Base-by-base conservation (phyloP, 2,797 vertebrate genomes). In the Loris lydekkerianus region DNA sequence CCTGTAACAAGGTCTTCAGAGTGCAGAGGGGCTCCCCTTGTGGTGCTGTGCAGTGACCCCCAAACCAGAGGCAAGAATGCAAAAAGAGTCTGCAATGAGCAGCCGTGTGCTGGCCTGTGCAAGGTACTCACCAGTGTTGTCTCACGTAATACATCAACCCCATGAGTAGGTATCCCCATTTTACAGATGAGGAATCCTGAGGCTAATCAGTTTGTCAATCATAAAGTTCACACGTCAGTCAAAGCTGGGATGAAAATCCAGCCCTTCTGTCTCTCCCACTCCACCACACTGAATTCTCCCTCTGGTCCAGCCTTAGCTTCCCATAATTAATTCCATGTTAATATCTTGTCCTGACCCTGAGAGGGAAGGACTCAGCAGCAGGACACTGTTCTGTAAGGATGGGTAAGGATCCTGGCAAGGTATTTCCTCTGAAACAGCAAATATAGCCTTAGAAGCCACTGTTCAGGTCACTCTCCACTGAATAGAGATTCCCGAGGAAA, bases 281-380 rank as follows among this genome's bases (percentile, higher is more conserved):
- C 21, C 27, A 46, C 60, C 63, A 53, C 14, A 53, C 49, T 14
- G 13, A 14, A 53, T 53, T 53, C 13, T 53, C 49, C 49, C 49
- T 53, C 18, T 46, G 20, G 84, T 14, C 10, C 60, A 89, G 76
- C 53, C 72, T 61, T n/a, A 23, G 34, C 37, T 40, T 86, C 83
- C 89, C 37, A 23, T 15, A 13, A 70, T 89, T 91, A 81, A 43
- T 46, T 92, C 72, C 61, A 23, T 69, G 49, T 85, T 20, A 63
- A 34, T 37, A 40, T 58, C 75, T 60, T 96, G 76, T 80, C 63
- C 93, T 67, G 46, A 83, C 56, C 89, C 83, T 49, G 53, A 56
- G 23, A 90, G 76, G 81, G 92, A 73, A 81, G 20, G 3, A 56
- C 31, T 86, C 78, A 72, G 65, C 65, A 56, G 37, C 65, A 69